These are phyloP conservation scores for Brachyalestes nurse DNA, from an alignment of 2,797 vertebrate species.

Conservation along the genomic window DNA sequence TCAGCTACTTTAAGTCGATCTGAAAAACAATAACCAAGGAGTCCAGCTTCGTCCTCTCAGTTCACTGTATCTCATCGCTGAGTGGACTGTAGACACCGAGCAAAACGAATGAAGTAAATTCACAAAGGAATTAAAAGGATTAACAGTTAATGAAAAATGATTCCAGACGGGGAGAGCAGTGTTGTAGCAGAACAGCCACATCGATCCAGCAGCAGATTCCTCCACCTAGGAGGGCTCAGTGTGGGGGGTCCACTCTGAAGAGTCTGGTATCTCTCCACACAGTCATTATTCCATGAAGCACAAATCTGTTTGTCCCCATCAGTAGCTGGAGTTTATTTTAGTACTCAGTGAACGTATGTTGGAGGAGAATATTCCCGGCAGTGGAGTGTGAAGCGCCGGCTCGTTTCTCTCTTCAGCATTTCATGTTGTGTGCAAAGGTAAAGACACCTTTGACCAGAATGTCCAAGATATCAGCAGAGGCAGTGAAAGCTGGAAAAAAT, in stretches of 20 bases:
- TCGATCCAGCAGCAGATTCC: neutral
- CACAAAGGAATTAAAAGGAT: neutral
- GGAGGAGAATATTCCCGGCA: neutral
- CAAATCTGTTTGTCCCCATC: neutral
- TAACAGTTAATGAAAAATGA: neutral
- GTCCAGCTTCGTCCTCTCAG: too few relatives aligned
- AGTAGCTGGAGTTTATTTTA: neutral
- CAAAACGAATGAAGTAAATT: neutral
- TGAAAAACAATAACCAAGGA: too few relatives aligned
- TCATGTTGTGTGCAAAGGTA: too few relatives aligned
- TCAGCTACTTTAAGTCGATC: too few relatives aligned
- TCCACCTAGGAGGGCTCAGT: too few relatives aligned
- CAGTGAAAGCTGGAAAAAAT: too few relatives aligned
- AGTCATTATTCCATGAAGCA: conserved; percentile 6
- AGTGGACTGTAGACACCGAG: too few relatives aligned
- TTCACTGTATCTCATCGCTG: too few relatives aligned
- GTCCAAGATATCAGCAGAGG: too few relatives aligned
- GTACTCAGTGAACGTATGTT: neutral
- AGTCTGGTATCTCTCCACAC: neutral
- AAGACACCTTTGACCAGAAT: too few relatives aligned
- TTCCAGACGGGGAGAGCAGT: conserved; percentile 12
- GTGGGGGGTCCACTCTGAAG: too few relatives aligned
- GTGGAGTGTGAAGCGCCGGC: neutral
- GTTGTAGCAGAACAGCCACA: neutral
- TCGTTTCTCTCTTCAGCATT: neutral